Base-by-base conservation (phyloP, 2,113 vertebrate species). In the Microtus richardsoni region DNA sequence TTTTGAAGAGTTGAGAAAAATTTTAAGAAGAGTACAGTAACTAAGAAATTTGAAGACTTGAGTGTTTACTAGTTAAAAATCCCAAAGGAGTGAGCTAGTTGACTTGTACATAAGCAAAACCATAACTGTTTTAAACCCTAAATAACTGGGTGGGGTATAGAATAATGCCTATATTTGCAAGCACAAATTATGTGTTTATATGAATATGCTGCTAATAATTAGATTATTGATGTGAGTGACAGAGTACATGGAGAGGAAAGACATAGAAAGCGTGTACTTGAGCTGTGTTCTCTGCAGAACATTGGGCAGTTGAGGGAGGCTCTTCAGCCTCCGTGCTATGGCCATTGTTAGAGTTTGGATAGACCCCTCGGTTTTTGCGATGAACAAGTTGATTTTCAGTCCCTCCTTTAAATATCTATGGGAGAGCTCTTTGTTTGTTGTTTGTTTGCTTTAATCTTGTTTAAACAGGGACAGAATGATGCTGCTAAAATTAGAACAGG, bases 401-500 rank as follows among this genome's bases (percentile, higher is more conserved):
- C 47, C 62, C 75, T 91, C 66, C n/a, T 95, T 95, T 97, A 3
- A 97, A 80, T 62, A 36, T 79, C 70, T 9, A 39, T 86, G 79
- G 80, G 92, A 97, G 66, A 70, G 47, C 88, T 97, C 93, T 90
- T 96, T 97, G 89, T 96, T 39, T 83, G 83, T 41, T 94, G 86
- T 41, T 84, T 94, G 95, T 91, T 96, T 97, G 84, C 30, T 84
- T 92, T 93, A 54, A 93, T 95, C 62, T 94, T 97, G 74, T 79
- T 97, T 88, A 93, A 96, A 93, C 98, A 99, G 99, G 99, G 99
- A 99, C 98, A 99, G 99, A 98, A 99, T 99, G 99, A 99, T 99
- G 99, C 99, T 99, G 99, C 99, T 99, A 97, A 99, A 99, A 99
- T 98, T 99, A 99, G 99, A 99, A 99, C 99, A 99, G 98, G 99